A percentile compares a stretch with the other conserved stretches of the same genome.
Conservation (phyloP, 2,888 invertebrate genomes). For the Oithona nana region DNA sequence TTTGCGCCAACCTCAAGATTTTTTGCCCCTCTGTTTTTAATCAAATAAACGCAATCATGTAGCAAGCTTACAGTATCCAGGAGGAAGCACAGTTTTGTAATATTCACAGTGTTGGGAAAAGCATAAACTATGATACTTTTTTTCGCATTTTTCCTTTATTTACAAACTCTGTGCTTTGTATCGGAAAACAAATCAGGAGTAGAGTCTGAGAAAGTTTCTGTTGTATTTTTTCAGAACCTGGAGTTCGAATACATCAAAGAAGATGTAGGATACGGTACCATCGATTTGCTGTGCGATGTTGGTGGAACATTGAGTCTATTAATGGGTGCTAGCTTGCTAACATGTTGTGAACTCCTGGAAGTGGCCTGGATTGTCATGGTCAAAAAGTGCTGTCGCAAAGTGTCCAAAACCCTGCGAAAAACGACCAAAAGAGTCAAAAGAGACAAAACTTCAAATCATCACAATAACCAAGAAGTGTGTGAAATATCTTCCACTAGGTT, state of each 20-base stretch:
- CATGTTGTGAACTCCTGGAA: constrained; percentile 13
- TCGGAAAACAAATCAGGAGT: not conserved
- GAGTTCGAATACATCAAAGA: constrained; percentile 6
- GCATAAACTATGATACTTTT: too few species aligned
- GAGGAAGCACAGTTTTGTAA: too few species aligned
- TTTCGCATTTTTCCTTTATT: not conserved
- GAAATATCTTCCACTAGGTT: too few species aligned
- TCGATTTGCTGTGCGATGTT: constrained; percentile 7
- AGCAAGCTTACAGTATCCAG: too few species aligned
- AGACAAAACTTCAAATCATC: too few species aligned
- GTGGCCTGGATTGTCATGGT: constrained; percentile 4
- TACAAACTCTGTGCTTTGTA: not conserved
- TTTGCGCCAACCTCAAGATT: too few species aligned
- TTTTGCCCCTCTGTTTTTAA: too few species aligned
- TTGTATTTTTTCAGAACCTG: not conserved
- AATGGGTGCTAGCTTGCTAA: constrained; percentile 5
- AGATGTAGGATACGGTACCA: constrained; percentile 6
- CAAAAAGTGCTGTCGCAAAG: not conserved
- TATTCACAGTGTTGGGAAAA: too few species aligned
- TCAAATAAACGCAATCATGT: too few species aligned
- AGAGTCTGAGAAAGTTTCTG: not conserved
- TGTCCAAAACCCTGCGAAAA: too few species aligned
- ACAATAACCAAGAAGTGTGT: too few species aligned
- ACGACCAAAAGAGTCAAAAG: too few species aligned
- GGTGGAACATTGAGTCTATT: constrained; percentile 13